These are phyloP conservation scores for Sturmia bella DNA, from an alignment of 2,888 invertebrate species.

Conservation along the genomic window DNA sequence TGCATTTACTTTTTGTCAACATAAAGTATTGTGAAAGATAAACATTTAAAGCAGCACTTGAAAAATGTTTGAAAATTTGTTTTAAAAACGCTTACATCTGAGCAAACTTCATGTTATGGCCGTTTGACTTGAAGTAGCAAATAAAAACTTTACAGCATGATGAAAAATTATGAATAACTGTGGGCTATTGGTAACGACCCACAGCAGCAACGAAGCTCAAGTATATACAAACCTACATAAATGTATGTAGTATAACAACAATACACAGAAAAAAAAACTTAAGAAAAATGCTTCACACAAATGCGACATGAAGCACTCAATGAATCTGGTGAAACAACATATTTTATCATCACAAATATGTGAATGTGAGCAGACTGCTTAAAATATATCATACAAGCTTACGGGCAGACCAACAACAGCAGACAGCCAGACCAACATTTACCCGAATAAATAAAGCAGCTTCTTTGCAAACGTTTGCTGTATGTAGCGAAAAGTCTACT, in stretches of 20 bases:
- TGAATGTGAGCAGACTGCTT: constrained; percentile 63
- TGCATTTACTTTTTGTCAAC: not conserved
- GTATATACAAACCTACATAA: no score
- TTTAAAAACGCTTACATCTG: constrained; percentile 27
- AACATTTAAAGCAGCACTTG: not conserved
- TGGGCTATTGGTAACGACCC: constrained; percentile 69
- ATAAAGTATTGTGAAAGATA: not conserved
- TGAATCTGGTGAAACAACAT: constrained; percentile 72
- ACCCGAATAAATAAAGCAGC: not conserved
- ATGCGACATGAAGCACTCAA: constrained; percentile 72
- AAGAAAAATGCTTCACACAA: constrained; percentile 52
- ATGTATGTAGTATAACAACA: constrained; percentile 3
- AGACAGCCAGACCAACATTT: constrained; percentile 31
- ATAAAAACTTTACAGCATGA: constrained; percentile 12
- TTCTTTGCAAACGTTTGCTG: not conserved
- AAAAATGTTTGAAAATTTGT: constrained; percentile 34
- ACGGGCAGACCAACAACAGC: not conserved
- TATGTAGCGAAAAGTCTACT: not conserved
- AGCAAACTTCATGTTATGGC: constrained; percentile 5
- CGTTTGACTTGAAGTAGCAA: not conserved
- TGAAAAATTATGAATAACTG: constrained; percentile 72
- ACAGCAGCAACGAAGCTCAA: constrained; percentile 14
- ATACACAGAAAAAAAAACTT: constrained; percentile 22
- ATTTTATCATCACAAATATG: constrained; percentile 71
- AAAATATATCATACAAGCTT: constrained; percentile 39